Conservation (phyloP, 2,113 vertebrate genomes). For the Hylia prasina region DNA sequence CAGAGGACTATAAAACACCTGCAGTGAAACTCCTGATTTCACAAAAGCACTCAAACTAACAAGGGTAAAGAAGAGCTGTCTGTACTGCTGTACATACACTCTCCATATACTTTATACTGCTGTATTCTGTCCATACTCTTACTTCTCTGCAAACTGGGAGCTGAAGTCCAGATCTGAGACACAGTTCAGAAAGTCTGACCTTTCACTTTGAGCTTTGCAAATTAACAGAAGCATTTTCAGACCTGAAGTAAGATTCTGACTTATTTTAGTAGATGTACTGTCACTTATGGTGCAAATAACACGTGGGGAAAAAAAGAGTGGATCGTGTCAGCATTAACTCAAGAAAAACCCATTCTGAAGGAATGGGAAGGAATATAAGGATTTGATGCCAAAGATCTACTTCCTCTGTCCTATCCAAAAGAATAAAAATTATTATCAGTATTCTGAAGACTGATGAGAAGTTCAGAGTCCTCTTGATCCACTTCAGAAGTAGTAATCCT, state of each 20-base stretch:
- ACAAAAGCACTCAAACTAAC: background rate
- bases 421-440: background rate
- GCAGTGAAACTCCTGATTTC: background rate
- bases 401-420: background rate
- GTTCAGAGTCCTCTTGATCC: background rate
- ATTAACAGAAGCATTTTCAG: background rate
- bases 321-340: background rate
- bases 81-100: background rate
- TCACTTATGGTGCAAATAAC: background rate
- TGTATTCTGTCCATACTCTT: background rate
- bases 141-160: background rate
- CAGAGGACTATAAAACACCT: background rate
- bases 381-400: background rate
- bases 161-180: background rate
- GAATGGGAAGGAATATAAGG: background rate
- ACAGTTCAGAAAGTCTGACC: background rate
- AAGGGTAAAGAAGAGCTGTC: background rate
- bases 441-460: background rate
- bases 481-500: background rate
- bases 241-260: background rate
- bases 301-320: fast-evolving
- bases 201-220: background rate
- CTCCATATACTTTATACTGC: background rate
- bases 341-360: background rate
- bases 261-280: background rate